Evolutionary conservation across 1,140 invertebrate genomes (phyloP).

Genomic region (Diuraphis noxia): DNA sequence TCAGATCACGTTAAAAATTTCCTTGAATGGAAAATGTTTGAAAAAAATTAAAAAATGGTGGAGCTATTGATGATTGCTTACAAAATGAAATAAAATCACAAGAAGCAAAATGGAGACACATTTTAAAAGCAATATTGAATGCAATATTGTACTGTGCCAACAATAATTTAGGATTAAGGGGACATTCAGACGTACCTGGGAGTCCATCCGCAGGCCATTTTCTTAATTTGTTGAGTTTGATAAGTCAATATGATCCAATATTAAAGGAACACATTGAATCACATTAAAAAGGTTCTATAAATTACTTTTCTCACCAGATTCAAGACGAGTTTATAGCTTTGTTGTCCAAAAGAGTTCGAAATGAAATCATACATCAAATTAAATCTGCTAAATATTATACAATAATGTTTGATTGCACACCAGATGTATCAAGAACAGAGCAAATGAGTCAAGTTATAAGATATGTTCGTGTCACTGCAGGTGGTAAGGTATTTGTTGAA

Average conservation of each 20-base stretch:
- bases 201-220: background rate
- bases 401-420: conserved; percentile 5
- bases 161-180: background rate
- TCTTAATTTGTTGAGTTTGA: background rate
- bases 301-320: conserved; percentile 10
- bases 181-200: background rate
- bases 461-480: background rate
- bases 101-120: background rate
- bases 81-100: background rate
- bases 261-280: background rate
- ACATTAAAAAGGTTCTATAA: background rate
- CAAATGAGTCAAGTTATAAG: conserved; percentile 48
- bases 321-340: conserved; percentile 1
- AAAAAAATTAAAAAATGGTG: background rate
- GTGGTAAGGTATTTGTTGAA: background rate
- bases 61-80: background rate
- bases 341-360: background rate
- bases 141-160: background rate
- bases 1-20: background rate
- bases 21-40: background rate
- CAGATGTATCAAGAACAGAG: conserved; percentile 54
- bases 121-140: background rate
- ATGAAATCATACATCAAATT: conserved; percentile 1
- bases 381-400: background rate
- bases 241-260: background rate